These are phyloP conservation scores for Microtus oregoni DNA, from an alignment of 2,113 vertebrate genomes.

Conservation along the genomic window DNA sequence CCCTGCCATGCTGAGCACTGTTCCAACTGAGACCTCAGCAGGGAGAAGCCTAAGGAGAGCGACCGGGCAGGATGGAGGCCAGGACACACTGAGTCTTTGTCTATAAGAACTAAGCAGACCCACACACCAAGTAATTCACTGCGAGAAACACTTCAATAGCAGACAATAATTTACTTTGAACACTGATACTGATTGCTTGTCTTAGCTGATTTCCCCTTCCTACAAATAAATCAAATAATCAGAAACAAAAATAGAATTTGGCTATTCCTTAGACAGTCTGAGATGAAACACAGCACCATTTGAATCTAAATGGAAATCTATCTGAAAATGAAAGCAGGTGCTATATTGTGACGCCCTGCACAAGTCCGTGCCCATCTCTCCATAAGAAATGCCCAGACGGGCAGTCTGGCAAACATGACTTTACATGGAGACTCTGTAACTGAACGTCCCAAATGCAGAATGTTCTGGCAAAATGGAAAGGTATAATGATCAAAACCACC, in stretches of 20 bases:
- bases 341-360: not conserved
- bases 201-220: not conserved
- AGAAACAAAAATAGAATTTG: conserved; percentile 12
- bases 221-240: conserved; percentile 30
- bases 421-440: not conserved
- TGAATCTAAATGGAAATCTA: not conserved
- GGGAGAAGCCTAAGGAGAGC: not conserved
- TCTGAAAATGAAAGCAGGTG: not conserved
- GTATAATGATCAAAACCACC: not conserved
- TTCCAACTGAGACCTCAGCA: not conserved
- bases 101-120: not conserved
- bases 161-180: not conserved
- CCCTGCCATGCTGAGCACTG: not conserved
- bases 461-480: not conserved
- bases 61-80: not conserved
- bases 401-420: not conserved
- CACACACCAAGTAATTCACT: not conserved
- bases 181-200: not conserved
- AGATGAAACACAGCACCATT: not conserved
- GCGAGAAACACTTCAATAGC: not conserved
- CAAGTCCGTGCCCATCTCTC: not conserved
- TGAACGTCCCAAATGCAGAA: not conserved
- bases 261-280: no score
- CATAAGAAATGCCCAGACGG: not conserved
- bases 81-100: not conserved